Evolutionary conservation across 1,140 invertebrate genomes (phyloP).

Genomic region (Mizuhopecten yessoensis): DNA sequence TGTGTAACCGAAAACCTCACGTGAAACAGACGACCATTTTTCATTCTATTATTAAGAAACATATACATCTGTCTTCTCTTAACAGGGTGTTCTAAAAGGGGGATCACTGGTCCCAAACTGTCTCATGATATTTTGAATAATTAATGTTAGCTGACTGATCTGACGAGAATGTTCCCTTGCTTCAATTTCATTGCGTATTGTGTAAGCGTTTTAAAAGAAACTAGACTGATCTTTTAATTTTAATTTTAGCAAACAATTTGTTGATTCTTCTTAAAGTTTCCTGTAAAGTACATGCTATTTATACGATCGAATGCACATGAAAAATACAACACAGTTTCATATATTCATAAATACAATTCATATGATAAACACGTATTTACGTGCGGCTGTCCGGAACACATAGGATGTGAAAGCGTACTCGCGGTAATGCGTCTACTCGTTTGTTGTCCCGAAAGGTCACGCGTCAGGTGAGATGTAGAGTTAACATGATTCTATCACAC

Average conservation of each 20-base stretch:
- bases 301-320: too few relatives aligned
- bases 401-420: too few relatives aligned
- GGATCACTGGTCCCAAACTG: neutral
- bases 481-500: neutral
- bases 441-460: neutral
- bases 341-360: too few relatives aligned
- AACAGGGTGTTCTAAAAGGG: neutral
- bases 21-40: constrained; percentile 17
- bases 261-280: too few relatives aligned
- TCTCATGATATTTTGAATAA: neutral
- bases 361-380: too few relatives aligned
- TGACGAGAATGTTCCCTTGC: neutral
- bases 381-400: too few relatives aligned
- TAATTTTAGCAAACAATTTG: too few relatives aligned
- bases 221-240: too few relatives aligned
- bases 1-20: neutral
- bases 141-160: neutral
- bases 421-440: neutral
- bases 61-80: neutral
- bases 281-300: too few relatives aligned
- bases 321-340: too few relatives aligned
- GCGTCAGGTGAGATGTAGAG: neutral
- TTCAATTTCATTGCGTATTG: too few relatives aligned
- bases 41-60: neutral
- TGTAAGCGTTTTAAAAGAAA: too few relatives aligned